phyloP scores from a whole-genome alignment of 1,140 invertebrate species.

The Piezodorus guildinii region DNA sequence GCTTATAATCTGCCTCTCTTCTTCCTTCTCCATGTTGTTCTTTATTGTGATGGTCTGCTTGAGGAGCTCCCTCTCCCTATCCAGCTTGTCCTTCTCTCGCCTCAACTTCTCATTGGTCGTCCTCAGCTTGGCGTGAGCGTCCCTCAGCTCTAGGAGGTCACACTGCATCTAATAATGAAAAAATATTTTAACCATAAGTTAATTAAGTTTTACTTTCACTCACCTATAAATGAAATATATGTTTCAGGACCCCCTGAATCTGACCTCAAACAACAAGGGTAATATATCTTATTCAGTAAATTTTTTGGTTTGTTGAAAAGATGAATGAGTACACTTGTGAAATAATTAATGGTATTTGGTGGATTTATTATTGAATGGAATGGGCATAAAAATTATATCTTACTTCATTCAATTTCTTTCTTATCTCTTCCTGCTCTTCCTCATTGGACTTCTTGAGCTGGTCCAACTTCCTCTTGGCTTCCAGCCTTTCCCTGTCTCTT shows the following conservation, averaged over 20 bases:
- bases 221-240: too few species aligned
- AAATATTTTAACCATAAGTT: too few species aligned
- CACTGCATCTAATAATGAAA: conserved; percentile 55
- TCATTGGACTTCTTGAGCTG: conserved; percentile 72
- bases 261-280: too few species aligned
- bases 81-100: conserved; percentile 72
- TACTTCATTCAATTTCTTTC: conserved; percentile 62
- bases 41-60: conserved; percentile 39
- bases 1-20: conserved; percentile 51
- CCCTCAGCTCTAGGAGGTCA: conserved; percentile 73
- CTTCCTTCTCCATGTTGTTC: conserved; percentile 44
- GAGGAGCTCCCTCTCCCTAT: conserved; percentile 66
- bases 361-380: too few species aligned
- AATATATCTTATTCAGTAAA: too few species aligned
- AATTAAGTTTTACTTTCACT: too few species aligned
- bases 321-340: too few species aligned
- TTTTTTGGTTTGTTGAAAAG: too few species aligned
- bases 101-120: conserved; percentile 85
- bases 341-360: too few species aligned
- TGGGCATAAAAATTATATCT: too few species aligned
- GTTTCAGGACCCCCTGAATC: too few species aligned
- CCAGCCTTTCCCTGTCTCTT: conserved; percentile 75
- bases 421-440: conserved; percentile 79
- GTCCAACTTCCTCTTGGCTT: conserved; percentile 71
- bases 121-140: conserved; percentile 80